Base-by-base conservation (phyloP, 2,797 vertebrate species). In the Antennarius maculatus region DNA sequence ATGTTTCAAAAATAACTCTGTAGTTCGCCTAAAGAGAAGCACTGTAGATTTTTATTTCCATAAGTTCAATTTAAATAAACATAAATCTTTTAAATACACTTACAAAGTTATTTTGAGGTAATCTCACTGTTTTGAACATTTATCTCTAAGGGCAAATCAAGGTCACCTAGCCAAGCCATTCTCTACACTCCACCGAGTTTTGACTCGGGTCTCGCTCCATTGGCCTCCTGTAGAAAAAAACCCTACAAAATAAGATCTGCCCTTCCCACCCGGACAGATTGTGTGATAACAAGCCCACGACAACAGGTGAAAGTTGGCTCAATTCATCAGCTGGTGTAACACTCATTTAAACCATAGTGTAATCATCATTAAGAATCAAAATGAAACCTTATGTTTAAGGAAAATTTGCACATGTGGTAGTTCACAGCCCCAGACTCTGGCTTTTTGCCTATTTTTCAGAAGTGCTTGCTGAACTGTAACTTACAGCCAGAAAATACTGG, bases 261-360 rank as follows among this genome's bases (percentile, higher is more conserved):
- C 83, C 84, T 76, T 81, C 80, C 86, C 81, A 86, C 80, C 79
- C 86, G 81, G 83, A 65, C 17, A 34, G 79, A 83, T 82, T 77
- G 65, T 82, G 77, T 79, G 84, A 88, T 90, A 84, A 77, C 59
- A 69, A 68, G 43, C 68, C 58, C 82, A 76, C 80, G 91, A 87
- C 90, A 91, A 87, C 90, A 92, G 90, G 91, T 92, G 91, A 86
- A 87, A 82, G 76, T 60, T 75, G 74, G 59, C 66, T 66, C 14
- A 56, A 31, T 78, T 80, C 80, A 79, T 83, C 86, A 81, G 82
- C 80, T 81, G 76, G 62, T 67, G 64, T 27, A 67, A 76, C 80
- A 54, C 84, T 83, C 18, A 78, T 73, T 86, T 70, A 77, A 72
- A 64, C 58, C 65, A 7, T 17, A 55, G 74, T 82, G 68, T 76